Evolutionary conservation across 53 echinoderm and acorn worm genomes (phyloP), one percentile per base, ranked within the genome.

Genomic region (Patiria pectinifera): DNA sequence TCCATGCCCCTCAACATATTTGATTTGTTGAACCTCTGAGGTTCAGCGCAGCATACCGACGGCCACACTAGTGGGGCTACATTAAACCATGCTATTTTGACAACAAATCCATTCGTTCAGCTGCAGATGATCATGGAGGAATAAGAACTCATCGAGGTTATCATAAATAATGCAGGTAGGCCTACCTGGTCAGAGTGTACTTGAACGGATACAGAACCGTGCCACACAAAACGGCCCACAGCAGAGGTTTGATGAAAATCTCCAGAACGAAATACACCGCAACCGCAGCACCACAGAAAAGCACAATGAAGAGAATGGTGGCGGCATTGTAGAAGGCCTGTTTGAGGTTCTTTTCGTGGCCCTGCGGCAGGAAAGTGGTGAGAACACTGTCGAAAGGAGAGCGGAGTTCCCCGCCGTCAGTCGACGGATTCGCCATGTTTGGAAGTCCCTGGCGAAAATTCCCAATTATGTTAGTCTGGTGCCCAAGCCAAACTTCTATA

Each of bases 121-220:
- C 35, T 35, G 0, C 35, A 35, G 35, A 35, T 35, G 35, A 35
- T 35, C 35, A 35, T n/a, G n/a, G n/a, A n/a, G n/a, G n/a, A n/a
- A n/a, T n/a, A n/a, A n/a, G n/a, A n/a, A 35, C 35, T 53, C 53
- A 53, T 53, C 53, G 8, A 53, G 6, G 5, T 53, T 53, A 5
- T 2, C 76, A 24, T 11, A 76, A 18, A n/a, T 5, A 24, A 76
- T 60, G 59, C 53, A 83, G 43, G 62, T 72, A n/a, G 45, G 77
- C 62, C 16, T 63, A 85, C 85, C 91, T 94, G 12, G 97, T 93
- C 22, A 98, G 89, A 49, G 96, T 95, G 92, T 98, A 95, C 78
- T 98, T 98, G 95, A 98, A 98, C 63, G 98, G 98, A 84, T 97
- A 98, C 82, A 98, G 84, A 18, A 95, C 97, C n/a, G 95, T 96